phyloP scores from a whole-genome alignment of 2,113 vertebrate genomes.

The Passer domesticus region DNA sequence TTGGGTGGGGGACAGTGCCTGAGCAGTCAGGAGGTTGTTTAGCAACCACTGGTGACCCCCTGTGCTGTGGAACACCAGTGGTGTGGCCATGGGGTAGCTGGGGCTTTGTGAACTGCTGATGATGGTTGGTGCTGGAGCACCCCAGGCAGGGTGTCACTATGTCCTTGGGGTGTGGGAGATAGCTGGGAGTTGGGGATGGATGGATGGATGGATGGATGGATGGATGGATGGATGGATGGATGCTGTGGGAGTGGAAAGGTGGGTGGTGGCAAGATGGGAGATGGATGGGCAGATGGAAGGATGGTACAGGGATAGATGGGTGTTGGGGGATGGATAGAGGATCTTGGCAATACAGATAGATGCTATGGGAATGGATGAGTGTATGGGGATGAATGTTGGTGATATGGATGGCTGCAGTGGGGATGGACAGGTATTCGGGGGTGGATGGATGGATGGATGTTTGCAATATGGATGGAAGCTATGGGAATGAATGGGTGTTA shows the following conservation, averaged over 20 bases:
- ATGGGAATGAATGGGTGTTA: not conserved
- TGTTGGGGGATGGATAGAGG: not conserved
- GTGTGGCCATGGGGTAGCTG: not conserved
- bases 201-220: not conserved
- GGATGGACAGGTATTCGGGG: not conserved
- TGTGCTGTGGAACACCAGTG: not conserved
- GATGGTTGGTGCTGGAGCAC: not conserved
- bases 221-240: not conserved
- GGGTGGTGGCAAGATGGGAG: not conserved
- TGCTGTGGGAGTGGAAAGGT: not conserved
- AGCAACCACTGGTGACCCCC: accelerated
- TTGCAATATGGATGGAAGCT: not conserved
- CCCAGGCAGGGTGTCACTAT: accelerated
- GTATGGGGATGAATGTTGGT: not conserved
- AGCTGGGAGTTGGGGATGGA: not conserved
- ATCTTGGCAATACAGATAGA: not conserved
- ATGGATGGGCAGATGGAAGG: not conserved
- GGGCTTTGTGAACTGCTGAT: not conserved
- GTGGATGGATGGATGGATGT: not conserved
- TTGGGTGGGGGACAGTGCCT: not conserved
- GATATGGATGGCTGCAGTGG: not conserved
- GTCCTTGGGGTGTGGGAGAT: not conserved
- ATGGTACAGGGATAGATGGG: not conserved
- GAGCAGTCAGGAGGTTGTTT: not conserved
- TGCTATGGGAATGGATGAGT: not conserved